These are phyloP conservation scores for Microcebus murinus DNA, from an alignment of 2,113 vertebrate genomes.

Conservation along the genomic window DNA sequence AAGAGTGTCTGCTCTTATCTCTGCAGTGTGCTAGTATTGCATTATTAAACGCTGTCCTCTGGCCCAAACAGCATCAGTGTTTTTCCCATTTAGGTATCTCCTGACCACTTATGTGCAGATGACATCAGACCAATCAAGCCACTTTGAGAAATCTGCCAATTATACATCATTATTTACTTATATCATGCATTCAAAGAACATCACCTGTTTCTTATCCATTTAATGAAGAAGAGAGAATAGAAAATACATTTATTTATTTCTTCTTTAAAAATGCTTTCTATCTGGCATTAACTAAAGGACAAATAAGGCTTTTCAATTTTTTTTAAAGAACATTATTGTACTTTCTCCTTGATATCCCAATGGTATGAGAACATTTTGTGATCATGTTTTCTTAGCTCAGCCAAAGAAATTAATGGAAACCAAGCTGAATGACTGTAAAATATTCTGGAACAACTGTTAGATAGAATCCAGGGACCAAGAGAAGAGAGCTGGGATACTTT, in stretches of 20 bases:
- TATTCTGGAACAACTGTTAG: slow-evolving; percentile 76
- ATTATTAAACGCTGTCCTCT: neutral
- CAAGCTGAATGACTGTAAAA: slow-evolving; percentile 69
- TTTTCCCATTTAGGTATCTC: neutral
- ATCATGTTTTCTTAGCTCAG: slow-evolving; percentile 67
- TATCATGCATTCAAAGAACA: slow-evolving; percentile 41
- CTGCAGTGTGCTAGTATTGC: neutral
- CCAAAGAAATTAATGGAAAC: slow-evolving; percentile 65
- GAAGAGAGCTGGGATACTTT: slow-evolving; percentile 65
- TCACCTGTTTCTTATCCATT: slow-evolving; percentile 59
- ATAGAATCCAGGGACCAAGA: slow-evolving; percentile 54
- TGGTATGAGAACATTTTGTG: slow-evolving; percentile 69
- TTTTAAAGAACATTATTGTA: slow-evolving; percentile 59
- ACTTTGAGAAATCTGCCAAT: neutral
- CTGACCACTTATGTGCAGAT: neutral
- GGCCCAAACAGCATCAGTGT: neutral
- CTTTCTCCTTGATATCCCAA: slow-evolving; percentile 65
- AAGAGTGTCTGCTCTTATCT: neutral
- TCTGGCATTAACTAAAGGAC: slow-evolving; percentile 53
- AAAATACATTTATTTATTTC: slow-evolving; percentile 75
- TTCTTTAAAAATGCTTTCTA: slow-evolving; percentile 67
- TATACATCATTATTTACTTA: neutral
- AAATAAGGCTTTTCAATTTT: slow-evolving; percentile 45
- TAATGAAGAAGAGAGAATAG: slow-evolving; percentile 44
- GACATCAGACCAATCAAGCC: neutral